Conservation (phyloP, 2,888 invertebrate species). For the Eurytoma californica region DNA sequence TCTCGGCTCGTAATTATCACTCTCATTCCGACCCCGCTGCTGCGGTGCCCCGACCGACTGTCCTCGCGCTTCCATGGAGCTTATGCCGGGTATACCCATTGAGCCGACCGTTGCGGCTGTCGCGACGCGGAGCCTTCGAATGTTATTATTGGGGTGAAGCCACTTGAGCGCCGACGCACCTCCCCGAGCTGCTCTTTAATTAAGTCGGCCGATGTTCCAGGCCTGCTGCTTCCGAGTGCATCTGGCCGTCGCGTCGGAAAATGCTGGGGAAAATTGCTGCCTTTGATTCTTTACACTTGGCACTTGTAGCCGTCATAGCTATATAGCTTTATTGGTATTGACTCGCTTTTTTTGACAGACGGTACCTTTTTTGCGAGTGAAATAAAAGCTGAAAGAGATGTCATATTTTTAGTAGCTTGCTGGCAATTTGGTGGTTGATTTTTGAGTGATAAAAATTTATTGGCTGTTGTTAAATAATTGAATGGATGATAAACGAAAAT, state of each 20-base stretch:
- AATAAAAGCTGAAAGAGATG: not conserved
- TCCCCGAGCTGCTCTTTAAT: constrained; percentile 21
- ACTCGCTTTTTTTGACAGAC: not conserved
- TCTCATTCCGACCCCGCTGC: not conserved
- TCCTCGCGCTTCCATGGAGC: not conserved
- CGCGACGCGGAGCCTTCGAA: not conserved
- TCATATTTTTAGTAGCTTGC: constrained; percentile 5
- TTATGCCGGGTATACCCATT: too few relatives aligned
- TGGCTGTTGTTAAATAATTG: not conserved
- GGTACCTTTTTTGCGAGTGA: not conserved
- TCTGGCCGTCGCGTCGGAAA: not conserved
- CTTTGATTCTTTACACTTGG: not conserved
- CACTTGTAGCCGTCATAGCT: constrained; percentile 10
- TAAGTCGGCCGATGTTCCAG: constrained; percentile 6
- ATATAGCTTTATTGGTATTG: constrained; percentile 10
- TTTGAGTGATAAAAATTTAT: too few relatives aligned
- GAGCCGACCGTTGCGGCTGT: not conserved
- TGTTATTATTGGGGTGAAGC: constrained; percentile 12
- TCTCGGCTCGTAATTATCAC: constrained; percentile 39
- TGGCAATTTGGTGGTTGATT: not conserved
- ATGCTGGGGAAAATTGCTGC: constrained; percentile 2
- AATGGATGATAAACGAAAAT: not conserved
- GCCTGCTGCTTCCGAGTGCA: not conserved
- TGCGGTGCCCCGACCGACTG: not conserved
- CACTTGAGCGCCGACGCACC: not conserved